Evolutionary conservation across 2,888 invertebrate genomes (phyloP), one percentile per base, ranked within the genome.

Genomic region (Eupithecia subumbrata): DNA sequence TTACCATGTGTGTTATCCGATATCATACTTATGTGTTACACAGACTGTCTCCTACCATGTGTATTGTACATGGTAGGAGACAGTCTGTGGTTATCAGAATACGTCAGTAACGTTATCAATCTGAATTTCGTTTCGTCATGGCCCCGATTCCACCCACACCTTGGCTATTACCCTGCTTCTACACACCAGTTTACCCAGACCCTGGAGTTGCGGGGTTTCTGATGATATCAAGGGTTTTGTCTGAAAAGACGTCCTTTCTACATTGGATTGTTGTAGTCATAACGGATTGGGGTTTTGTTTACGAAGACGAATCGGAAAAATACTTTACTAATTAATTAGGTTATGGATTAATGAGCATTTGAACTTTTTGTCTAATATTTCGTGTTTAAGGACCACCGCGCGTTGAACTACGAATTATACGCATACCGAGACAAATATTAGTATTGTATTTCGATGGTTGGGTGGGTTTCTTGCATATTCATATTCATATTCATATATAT

Each of bases 121-220:
- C 92, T 91, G 71, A 69, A 89, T 92, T 92, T 90, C 91, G 88
- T 92, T 92, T 91, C 92, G 92, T 91, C 91, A 89, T 89, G 93
- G 85, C 93, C 93, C 87, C 92, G 85, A 92, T 92, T 89, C 83
- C 83, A 88, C 92, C 93, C 91, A 91, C 92, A 87, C 91, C 90
- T 68, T 43, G 11, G 68, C 68, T 37, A 67, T 68, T 68, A 68
- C 25, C 68, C 68, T 68, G n/a, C 12, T 68, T 43, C 22, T 12
- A 0, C 5, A n/a, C 37, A 12, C 67, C 67, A 67, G 67, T 67
- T 34, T 67, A 67, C 67, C 34, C 9, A 34, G 64, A 64, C 30
- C 64, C 34, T 34, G 9, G 34, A 34, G 11, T 0, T 18, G 18
- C 18, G 34, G 64, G 34, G 18, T 30, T 64, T 18, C 34, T 34